These are phyloP conservation scores for Hippoglossus stenolepis DNA, from an alignment of 2,113 vertebrate genomes.

Conservation along the genomic window DNA sequence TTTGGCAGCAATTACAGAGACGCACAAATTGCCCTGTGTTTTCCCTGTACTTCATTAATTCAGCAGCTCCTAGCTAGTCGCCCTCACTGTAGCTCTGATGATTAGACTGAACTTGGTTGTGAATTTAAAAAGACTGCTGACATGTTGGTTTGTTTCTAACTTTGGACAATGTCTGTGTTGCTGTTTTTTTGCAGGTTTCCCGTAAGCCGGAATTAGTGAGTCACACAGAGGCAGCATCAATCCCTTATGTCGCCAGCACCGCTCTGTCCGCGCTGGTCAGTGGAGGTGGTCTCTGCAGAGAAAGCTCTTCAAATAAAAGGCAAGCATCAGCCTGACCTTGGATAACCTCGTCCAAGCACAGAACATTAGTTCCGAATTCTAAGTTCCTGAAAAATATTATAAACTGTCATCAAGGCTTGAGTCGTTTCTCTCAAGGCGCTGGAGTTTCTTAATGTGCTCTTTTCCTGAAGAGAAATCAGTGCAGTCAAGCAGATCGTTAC, in stretches of 20 bases:
- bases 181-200: slow-evolving; percentile 83
- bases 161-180: slow-evolving; percentile 1
- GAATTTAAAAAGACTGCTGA: slow-evolving; percentile 4
- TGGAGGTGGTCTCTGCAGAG: slow-evolving; percentile 88
- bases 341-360: neutral
- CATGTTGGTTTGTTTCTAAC: slow-evolving; percentile 7
- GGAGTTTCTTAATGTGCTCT: neutral
- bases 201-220: slow-evolving; percentile 88
- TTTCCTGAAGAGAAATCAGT: slow-evolving; percentile 9
- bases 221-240: slow-evolving; percentile 90
- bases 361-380: neutral
- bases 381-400: neutral
- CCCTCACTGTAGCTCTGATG: slow-evolving; percentile 3
- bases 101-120: slow-evolving; percentile 9
- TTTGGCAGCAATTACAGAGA: slow-evolving; percentile 49
- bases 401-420: neutral
- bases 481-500: neutral
- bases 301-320: slow-evolving; percentile 88
- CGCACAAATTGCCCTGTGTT: slow-evolving; percentile 45
- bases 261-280: slow-evolving; percentile 89
- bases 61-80: slow-evolving; percentile 13
- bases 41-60: slow-evolving; percentile 31
- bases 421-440: neutral
- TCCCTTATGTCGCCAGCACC: slow-evolving; percentile 91
- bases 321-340: slow-evolving; percentile 61